Evolutionary conservation across 64 coral and sea anemone genomes (phyloP), one percentile per base, ranked within the genome.

Genomic region (Actinia tenebrosa): DNA sequence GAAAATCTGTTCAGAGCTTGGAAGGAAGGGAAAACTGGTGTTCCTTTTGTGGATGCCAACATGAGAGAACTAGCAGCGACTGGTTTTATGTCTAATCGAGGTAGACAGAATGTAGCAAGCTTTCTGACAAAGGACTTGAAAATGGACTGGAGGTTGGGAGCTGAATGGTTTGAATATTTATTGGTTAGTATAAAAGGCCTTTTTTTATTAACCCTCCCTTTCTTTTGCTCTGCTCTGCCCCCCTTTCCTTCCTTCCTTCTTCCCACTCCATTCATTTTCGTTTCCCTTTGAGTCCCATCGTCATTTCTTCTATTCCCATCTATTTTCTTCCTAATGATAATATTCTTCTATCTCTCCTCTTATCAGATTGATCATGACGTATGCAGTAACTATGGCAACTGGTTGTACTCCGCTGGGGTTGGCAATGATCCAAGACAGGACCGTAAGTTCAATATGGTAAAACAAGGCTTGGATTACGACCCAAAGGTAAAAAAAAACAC

Each of bases 131-230:
- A 93, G 83, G 91, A 92, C 83, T 85, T 92, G 44, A 78, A 85
- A 54, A 44, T 92, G 64, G 91, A 92, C 56, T 92, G 91, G 91
- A 87, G 91, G 10, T 45, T 88, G 54, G 91, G 91, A 63, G 91
- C 91, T 63, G 91, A 92, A 75, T 92, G 91, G 91, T 89, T 92
- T 64, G 91, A 92, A 84, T 88, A 86, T 92, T 86, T 92, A 43
- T 83, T 92, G 44, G 43, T 92, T 44, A 81, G 79, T 81, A 50
- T 75, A 26, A 10, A 11, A 37, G 13, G 3, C 7, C 14, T 25
- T 75, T 37, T 7, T 37, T 30, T 42, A 9, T 7, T 30, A 11
- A 8, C 26, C 23, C 42, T 75, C 11, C 26, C 69, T 14, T 30
- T 10, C 11, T 15, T 75, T 75, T 3, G 0, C 69, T 30, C 14